phyloP scores from a whole-genome alignment of 2,888 invertebrate species.

The Habroteleia sp. region DNA sequence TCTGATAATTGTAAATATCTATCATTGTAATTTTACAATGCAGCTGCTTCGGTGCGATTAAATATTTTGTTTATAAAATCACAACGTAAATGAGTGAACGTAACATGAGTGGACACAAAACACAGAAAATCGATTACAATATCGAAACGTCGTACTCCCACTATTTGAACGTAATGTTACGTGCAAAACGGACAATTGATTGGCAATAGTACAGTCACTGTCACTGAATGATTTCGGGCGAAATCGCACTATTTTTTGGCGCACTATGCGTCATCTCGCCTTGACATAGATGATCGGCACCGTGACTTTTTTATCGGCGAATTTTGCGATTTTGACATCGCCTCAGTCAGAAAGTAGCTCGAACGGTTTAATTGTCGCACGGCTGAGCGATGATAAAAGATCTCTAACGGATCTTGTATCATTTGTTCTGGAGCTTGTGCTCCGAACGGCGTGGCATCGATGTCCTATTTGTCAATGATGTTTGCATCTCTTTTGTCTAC shows the following conservation, averaged over 20 bases:
- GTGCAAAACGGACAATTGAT: constrained; percentile 20
- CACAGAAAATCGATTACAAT: constrained; percentile 33
- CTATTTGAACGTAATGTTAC: constrained; percentile 1
- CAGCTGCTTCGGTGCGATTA: neutral
- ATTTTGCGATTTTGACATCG: constrained; percentile 50
- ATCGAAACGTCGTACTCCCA: constrained; percentile 3
- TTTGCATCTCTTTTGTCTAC: constrained; percentile 54
- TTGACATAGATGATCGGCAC: constrained; percentile 34
- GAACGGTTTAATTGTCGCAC: constrained; percentile 55
- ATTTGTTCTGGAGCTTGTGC: constrained; percentile 58
- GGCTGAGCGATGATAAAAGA: constrained; percentile 61
- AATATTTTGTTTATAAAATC: neutral
- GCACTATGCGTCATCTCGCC: constrained; percentile 22
- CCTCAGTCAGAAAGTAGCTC: constrained; percentile 31
- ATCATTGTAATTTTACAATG: constrained; percentile 9
- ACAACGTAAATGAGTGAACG: constrained; percentile 5
- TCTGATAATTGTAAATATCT: neutral
- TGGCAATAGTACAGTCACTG: constrained; percentile 34
- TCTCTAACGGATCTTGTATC: constrained; percentile 59
- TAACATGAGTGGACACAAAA: constrained; percentile 11
- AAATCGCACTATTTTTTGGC: constrained; percentile 18
- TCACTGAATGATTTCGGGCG: constrained; percentile 43
- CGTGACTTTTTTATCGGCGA: constrained; percentile 29
- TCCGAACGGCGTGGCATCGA: constrained; percentile 27
- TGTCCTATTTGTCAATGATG: too few relatives aligned